These are phyloP conservation scores for Platyrinchus mystaceus DNA, from an alignment of 2,797 vertebrate species.

Conservation along the genomic window DNA sequence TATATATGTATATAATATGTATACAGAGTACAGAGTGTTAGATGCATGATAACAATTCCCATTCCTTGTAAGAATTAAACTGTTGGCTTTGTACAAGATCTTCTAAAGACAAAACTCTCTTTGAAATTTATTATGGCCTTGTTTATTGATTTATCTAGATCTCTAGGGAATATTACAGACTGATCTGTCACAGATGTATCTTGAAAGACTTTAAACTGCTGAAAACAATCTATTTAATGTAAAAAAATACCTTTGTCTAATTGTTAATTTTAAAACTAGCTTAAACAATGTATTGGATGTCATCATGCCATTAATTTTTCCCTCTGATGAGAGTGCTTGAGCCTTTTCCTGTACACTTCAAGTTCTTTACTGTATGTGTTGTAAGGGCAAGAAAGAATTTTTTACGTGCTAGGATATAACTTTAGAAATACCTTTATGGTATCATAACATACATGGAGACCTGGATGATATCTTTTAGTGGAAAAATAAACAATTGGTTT, in stretches of 20 bases:
- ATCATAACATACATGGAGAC: neutral
- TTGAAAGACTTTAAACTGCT: neutral
- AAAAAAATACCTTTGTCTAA: neutral
- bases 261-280: neutral
- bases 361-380: neutral
- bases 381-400: neutral
- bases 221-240: neutral
- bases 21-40: neutral
- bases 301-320: neutral
- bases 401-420: neutral
- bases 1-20: too few species aligned
- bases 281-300: neutral
- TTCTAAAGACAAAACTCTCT: neutral
- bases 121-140: neutral
- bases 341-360: accelerated
- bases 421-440: neutral
- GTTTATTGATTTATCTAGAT: neutral
- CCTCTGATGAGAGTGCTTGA: neutral
- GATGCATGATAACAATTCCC: neutral
- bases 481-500: neutral
- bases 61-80: neutral
- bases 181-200: neutral
- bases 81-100: neutral
- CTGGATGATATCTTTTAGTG: neutral
- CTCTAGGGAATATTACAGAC: neutral